Evolutionary conservation across 2,113 vertebrate species (phyloP).

Genomic region (Oryzias melastigma): DNA sequence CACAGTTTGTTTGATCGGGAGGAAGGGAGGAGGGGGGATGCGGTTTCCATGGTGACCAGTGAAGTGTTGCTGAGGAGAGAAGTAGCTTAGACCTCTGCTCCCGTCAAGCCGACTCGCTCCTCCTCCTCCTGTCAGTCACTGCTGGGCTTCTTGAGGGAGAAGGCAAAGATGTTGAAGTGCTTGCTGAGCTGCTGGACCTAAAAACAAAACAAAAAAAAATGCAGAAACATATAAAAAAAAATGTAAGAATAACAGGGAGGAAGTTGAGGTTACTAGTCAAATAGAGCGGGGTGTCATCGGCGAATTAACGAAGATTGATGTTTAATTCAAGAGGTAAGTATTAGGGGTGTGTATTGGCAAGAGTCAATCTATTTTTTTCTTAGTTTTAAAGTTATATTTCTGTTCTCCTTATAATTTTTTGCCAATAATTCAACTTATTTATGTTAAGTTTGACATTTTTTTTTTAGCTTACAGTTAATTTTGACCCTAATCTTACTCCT

Average conservation of each 20-base stretch:
- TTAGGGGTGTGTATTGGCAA: no score
- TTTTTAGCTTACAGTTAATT: no score
- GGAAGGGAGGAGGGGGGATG: constrained; percentile 49
- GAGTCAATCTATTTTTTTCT: no score
- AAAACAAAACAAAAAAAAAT: not conserved
- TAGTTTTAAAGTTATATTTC: no score
- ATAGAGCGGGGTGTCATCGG: no score
- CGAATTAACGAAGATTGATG: no score
- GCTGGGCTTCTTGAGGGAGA: constrained; percentile 89
- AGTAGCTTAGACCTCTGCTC: constrained; percentile 83
- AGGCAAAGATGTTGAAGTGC: constrained; percentile 92
- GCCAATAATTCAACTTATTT: no score
- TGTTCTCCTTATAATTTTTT: no score
- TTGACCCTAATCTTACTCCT: no score
- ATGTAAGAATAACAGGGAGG: not conserved
- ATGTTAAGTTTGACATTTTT: no score
- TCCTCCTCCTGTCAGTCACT: constrained; percentile 94
- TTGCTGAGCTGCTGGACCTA: constrained; percentile 92
- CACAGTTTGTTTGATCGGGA: constrained; percentile 47
- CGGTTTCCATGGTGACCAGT: constrained; percentile 79
- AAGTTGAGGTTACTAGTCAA: no score
- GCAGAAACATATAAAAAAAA: not conserved
- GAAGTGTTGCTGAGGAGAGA: constrained; percentile 77
- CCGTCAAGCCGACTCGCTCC: constrained; percentile 82
- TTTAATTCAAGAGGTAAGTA: no score